A percentile compares a stretch with the other conserved stretches of the same genome.
phyloP scores from a whole-genome alignment of 2,888 invertebrate species.

The Lydus trimaculatus region DNA sequence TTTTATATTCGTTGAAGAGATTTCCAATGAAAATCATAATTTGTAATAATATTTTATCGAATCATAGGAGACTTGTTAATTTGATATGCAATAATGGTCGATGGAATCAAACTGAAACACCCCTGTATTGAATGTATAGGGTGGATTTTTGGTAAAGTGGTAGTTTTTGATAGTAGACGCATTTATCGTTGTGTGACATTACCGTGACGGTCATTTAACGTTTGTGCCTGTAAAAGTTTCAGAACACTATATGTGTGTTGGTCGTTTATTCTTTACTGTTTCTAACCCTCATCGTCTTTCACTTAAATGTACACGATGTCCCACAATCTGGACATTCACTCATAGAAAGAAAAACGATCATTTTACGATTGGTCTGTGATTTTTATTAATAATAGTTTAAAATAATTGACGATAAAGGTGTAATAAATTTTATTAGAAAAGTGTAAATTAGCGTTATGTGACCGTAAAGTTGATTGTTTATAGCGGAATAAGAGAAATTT shows the following conservation, averaged over 20 bases:
- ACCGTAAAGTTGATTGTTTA: not conserved
- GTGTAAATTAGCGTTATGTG: not conserved
- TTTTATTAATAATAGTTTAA: constrained; percentile 30
- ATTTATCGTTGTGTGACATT: constrained; percentile 37
- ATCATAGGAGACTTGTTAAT: not conserved
- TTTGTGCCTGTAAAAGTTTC: constrained; percentile 39
- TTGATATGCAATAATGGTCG: not conserved
- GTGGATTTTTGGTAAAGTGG: constrained; percentile 29
- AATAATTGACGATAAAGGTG: not conserved
- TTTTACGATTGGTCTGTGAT: constrained; percentile 9
- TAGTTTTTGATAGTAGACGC: constrained; percentile 35
- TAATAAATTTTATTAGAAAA: not conserved
- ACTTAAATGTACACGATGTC: not conserved
- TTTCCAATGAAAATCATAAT: not conserved
- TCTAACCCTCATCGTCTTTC: constrained; percentile 32
- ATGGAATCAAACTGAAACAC: not conserved
- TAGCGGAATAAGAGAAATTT: not conserved
- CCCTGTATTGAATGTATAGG: constrained; percentile 7
- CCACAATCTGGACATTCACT: constrained; percentile 9
- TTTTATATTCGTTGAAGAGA: not conserved
- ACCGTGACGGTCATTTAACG: constrained; percentile 38
- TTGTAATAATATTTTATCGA: constrained; percentile 1
- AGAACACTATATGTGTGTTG: constrained; percentile 16
- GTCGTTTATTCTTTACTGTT: constrained; percentile 42
- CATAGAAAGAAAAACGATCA: constrained; percentile 11